phyloP scores from a whole-genome alignment of 1,140 invertebrate genomes.

The Lepidostoma basale region DNA sequence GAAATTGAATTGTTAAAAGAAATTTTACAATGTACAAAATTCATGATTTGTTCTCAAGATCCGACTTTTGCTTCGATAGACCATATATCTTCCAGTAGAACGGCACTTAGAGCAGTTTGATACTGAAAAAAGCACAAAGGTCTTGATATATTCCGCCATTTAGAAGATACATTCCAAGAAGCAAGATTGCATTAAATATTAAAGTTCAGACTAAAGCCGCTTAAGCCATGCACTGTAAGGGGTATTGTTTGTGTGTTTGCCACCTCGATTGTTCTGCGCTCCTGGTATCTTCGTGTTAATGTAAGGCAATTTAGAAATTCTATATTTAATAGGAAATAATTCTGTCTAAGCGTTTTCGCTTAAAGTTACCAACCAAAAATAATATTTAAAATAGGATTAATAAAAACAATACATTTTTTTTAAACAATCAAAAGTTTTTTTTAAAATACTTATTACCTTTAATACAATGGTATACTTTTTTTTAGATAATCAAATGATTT shows the following conservation, averaged over 20 bases:
- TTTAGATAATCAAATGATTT: too few relatives aligned
- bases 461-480: too few relatives aligned
- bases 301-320: background rate
- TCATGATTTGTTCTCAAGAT: conserved; percentile 5
- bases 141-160: conserved; percentile 19
- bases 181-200: conserved; percentile 23
- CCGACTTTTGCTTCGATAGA: conserved; percentile 1
- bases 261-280: background rate
- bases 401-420: too few relatives aligned
- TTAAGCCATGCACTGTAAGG: background rate
- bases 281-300: background rate
- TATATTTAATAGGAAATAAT: background rate
- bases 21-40: conserved; percentile 13
- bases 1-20: too few relatives aligned
- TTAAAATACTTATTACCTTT: too few relatives aligned
- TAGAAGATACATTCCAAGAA: conserved; percentile 14
- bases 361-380: too few relatives aligned
- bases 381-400: too few relatives aligned
- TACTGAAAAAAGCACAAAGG: conserved; percentile 13
- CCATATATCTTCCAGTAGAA: background rate
- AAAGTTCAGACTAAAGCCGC: conserved; percentile 5
- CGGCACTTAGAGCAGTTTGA: background rate
- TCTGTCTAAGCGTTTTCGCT: too few relatives aligned
- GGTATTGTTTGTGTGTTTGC: background rate
- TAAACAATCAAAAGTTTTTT: too few relatives aligned